A percentile compares a stretch with the other conserved stretches of the same genome.
Evolutionary conservation across 2,888 invertebrate genomes (phyloP).

Genomic region (Cordilura impudica): DNA sequence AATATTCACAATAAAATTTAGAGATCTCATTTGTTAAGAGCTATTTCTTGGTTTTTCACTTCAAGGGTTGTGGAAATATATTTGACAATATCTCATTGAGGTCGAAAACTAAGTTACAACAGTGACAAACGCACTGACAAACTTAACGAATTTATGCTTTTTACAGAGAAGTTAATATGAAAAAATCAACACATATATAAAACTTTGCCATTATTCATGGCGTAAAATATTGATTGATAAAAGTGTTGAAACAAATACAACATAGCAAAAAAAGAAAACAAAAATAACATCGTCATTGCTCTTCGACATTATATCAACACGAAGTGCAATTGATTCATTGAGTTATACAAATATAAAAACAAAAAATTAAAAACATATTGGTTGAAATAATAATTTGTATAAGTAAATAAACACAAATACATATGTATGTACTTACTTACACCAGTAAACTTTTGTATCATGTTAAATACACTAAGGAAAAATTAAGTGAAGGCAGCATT

Average conservation of each 20-base stretch:
- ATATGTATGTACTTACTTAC: neutral
- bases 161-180: too few relatives aligned
- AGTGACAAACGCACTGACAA: too few relatives aligned
- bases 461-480: neutral
- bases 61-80: too few relatives aligned
- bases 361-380: slow-evolving; percentile 45
- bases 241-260: slow-evolving; percentile 50
- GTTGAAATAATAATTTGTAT: slow-evolving; percentile 53
- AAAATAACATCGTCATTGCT: slow-evolving; percentile 16
- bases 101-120: too few relatives aligned
- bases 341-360: slow-evolving; percentile 40
- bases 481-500: neutral
- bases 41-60: too few relatives aligned
- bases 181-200: neutral
- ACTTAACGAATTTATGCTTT: too few relatives aligned
- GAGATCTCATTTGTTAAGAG: too few relatives aligned
- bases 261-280: slow-evolving; percentile 32
- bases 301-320: slow-evolving; percentile 31
- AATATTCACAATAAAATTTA: too few relatives aligned
- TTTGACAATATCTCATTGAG: too few relatives aligned
- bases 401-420: slow-evolving; percentile 26
- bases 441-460: neutral
- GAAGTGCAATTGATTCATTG: slow-evolving; percentile 50
- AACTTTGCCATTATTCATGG: slow-evolving; percentile 19
- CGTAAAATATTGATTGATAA: slow-evolving; percentile 53